Percentiles rank a stretch among this genome's conserved stretches.
Evolutionary conservation across 2,888 invertebrate species (phyloP).

Genomic region (Temnothorax unifasciatus): DNA sequence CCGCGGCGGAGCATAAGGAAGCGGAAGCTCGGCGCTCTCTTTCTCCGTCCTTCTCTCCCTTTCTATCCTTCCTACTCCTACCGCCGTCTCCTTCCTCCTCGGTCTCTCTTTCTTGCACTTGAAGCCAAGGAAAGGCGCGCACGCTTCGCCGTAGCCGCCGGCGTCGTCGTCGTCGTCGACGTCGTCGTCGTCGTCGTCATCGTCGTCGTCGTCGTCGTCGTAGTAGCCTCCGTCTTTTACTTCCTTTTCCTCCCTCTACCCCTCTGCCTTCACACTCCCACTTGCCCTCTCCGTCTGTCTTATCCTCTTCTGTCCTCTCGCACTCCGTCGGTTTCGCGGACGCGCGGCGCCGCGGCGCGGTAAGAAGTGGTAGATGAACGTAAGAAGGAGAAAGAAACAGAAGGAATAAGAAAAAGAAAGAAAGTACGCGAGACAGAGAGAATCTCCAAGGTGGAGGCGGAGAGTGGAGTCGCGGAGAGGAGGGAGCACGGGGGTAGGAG

Average conservation of each 20-base stretch:
- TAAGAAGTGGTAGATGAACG: constrained; percentile 51
- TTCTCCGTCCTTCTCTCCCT: constrained; percentile 75
- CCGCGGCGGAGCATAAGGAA: constrained; percentile 86
- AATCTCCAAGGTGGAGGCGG: constrained; percentile 60
- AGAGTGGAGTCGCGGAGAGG: constrained; percentile 57
- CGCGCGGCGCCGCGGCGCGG: constrained; percentile 49
- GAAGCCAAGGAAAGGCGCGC: constrained; percentile 85
- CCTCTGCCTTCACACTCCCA: constrained; percentile 23
- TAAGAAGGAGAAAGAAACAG: constrained; percentile 61
- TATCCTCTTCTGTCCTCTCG: constrained; percentile 7
- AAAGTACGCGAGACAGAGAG: constrained; percentile 53
- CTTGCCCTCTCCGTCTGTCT: constrained; percentile 30
- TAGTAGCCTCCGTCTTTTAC: constrained; percentile 78
- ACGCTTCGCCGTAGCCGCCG: constrained; percentile 85
- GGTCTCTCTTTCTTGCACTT: constrained; percentile 71
- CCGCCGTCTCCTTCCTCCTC: constrained; percentile 63
- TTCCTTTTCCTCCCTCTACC: constrained; percentile 75
- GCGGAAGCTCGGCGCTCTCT: constrained; percentile 85
- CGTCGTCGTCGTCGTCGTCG: constrained; percentile 72
- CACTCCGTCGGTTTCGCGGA: constrained; percentile 31
- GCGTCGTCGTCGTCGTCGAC: constrained; percentile 77
- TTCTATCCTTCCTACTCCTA: constrained; percentile 55
- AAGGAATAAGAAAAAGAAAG: constrained; percentile 66
- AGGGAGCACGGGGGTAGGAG: constrained; percentile 23
- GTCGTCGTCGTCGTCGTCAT: constrained; percentile 75